Evolutionary conservation across 1,140 invertebrate genomes (phyloP), one percentile per base, ranked within the genome.

Genomic region (Chlorops oryzae): DNA sequence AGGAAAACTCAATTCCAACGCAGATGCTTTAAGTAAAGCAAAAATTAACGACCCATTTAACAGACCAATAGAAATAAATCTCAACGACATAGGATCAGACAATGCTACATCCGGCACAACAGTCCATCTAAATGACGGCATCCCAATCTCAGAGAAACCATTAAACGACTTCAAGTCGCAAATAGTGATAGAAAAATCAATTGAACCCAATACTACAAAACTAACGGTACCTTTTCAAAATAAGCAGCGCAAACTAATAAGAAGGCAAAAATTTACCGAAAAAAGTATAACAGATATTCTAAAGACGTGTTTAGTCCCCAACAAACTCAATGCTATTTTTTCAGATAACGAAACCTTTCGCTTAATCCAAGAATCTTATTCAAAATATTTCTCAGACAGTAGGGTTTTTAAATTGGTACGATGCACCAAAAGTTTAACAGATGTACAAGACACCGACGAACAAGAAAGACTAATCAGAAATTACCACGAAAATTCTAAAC

Each of bases 401-500:
- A 41, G 21, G 27, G 10, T 18, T 22, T 55, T 32, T 34, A 55
- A 55, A 52, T 35, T 55, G 21, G 17, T 55, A 3, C 7, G 38
- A n/a, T 47, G 43, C 15, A 43, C 15, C 15, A 18, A 47, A 15
- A 12, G 40, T 3, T 17, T 55, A 32, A 32, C 18, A 35, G 54
- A 52, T 25, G 32, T 55, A n/a, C 21, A 9, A 17, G 35, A 37
- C 15, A 25, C 7, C 18, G 44, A 41, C n/a, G 54, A 55, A 22
- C 49, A 52, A 43, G 22, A 25, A 6, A 25, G 42, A 44, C 23
- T 38, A 38, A 50, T 62, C 15, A 27, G 47, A 38, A 21, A 52
- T 22, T 59, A 60, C 46, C 61, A 63, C 51, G 42, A 55, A 61
- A 60, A 57, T n/a, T 55, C 22, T 22, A 49, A 53, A 21, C 62